A percentile compares a stretch with the other conserved stretches of the same genome.
Conservation (phyloP, 2,113 vertebrate species). For the Sinosuthora webbiana region DNA sequence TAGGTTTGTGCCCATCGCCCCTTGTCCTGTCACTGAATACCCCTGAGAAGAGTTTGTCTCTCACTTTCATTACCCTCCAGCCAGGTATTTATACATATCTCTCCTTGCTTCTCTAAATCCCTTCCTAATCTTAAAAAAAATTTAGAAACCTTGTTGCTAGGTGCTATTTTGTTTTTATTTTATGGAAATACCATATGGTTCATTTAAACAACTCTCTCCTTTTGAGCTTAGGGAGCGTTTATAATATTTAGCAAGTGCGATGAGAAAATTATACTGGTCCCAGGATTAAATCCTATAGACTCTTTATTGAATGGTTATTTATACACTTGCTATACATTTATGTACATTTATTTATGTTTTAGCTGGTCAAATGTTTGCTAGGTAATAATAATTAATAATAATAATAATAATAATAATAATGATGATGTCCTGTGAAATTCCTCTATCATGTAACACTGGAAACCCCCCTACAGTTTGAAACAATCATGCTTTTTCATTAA, state of each 20-base stretch:
- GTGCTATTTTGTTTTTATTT: neutral
- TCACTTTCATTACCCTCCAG: neutral
- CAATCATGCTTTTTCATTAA: neutral
- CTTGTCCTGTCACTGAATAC: neutral
- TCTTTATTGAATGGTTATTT: neutral
- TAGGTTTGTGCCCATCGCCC: neutral
- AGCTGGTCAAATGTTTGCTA: neutral
- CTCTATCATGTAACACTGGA: rapidly evolving
- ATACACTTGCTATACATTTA: neutral
- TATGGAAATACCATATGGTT: neutral
- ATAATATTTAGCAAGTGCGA: neutral
- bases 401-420: neutral
- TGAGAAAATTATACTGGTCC: neutral
- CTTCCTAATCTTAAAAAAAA: neutral
- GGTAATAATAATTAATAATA: no score
- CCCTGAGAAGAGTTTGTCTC: neutral
- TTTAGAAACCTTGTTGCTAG: neutral
- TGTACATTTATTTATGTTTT: neutral
- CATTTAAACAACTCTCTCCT: neutral
- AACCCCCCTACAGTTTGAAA: neutral
- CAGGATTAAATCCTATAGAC: neutral
- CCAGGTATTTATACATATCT: neutral
- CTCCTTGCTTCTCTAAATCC: neutral
- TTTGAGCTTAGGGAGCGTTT: neutral
- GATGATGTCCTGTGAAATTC: neutral